phyloP scores from a whole-genome alignment of 2,888 invertebrate species.

The Ectemnius cavifrons region DNA sequence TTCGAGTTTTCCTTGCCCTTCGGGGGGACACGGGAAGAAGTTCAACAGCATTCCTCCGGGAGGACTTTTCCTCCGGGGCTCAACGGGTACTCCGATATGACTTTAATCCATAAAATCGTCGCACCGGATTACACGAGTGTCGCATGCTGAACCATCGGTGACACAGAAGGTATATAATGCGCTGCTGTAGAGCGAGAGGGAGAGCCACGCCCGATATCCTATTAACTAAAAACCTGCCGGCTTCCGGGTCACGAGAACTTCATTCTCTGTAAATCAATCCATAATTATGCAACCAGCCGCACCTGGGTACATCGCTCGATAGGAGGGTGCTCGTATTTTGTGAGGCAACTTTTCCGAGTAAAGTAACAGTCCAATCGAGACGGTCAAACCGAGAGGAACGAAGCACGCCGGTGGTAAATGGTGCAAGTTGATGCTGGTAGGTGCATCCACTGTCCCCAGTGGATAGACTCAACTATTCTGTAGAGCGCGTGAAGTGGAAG shows the following conservation, averaged over 20 bases:
- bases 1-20: neutral
- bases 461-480: constrained; percentile 8
- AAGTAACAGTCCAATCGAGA: constrained; percentile 50
- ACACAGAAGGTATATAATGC: neutral
- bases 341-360: constrained; percentile 58
- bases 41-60: neutral
- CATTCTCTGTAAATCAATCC: constrained; percentile 12
- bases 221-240: neutral
- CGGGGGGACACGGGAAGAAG: constrained; percentile 32
- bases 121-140: neutral
- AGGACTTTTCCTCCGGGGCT: constrained; percentile 1
- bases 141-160: neutral
- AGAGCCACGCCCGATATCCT: neutral
- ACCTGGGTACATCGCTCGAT: constrained; percentile 13
- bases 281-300: constrained; percentile 38
- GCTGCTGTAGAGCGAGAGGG: neutral
- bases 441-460: constrained; percentile 51
- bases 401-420: constrained; percentile 44
- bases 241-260: no score
- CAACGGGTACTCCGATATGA: neutral
- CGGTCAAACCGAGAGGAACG: constrained; percentile 17
- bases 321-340: constrained; percentile 35
- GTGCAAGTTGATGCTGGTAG: constrained; percentile 54
- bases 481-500: constrained; percentile 12
- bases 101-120: constrained; percentile 6